Base-by-base conservation (phyloP, 2,888 invertebrate genomes). In the Meteorus cinctellus region DNA sequence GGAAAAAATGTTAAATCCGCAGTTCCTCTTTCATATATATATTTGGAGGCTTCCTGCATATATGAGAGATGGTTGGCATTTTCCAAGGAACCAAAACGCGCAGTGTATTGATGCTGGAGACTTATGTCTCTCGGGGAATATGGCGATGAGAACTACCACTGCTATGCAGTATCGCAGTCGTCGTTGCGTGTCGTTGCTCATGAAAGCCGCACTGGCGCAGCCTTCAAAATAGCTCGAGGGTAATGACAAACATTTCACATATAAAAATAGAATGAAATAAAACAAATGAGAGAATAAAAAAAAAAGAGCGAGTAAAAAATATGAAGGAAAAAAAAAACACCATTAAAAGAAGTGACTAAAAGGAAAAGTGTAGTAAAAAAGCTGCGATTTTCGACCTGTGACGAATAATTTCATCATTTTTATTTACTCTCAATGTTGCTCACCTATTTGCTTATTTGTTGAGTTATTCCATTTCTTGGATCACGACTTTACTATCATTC, bases 181-280 rank as follows among this genome's bases (percentile, higher is more conserved):
- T 45, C 63, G 72, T 72, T 72, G 72, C 72, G 72, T 72, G 66
- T 59, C 65, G 72, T 65, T 73, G 72, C 65, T 55, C 55, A 55
- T 73, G 72, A 73, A 73, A 73, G 72, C 72, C 63, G 19, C 27
- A 34, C 41, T 31, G 62, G 63, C n/a, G 34, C n/a, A 63, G 60
- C 41, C 60, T 41, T 55, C 63, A 55, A 36, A 48, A 51, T 66
- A 65, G 36, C 66, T 73, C 66, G 24, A 73, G 72, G 72, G 66
- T 73, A 73, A 66, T 66, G 66, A 66, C 65, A 55, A 73, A 51
- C 34, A 51, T 55, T 36, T 29, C 63, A 55, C 19, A 55, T 55
- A 19, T 55, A 55, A 19, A 55, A 55, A 55, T 19, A 55, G 6
- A 55, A 48, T 48, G n/a, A n/a, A 48, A 48, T n/a, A n/a, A 48